A percentile compares a stretch with the other conserved stretches of the same genome.
These are phyloP conservation scores for Excalfactoria chinensis DNA, from an alignment of 2,113 vertebrate genomes.

Conservation along the genomic window DNA sequence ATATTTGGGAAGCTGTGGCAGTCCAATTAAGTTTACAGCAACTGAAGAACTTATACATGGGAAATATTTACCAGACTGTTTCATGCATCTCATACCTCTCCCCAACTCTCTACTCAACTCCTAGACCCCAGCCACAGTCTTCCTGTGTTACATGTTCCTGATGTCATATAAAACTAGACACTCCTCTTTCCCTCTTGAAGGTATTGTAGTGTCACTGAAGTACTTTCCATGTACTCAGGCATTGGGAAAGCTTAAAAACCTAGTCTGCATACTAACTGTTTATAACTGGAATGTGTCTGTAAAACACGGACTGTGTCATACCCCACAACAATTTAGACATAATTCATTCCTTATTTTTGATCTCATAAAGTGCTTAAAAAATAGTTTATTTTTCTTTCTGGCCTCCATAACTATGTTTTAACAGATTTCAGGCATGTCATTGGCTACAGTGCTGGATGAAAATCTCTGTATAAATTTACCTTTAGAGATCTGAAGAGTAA, in stretches of 20 bases:
- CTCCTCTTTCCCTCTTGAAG: not conserved
- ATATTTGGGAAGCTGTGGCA: not conserved
- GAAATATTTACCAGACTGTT: not conserved
- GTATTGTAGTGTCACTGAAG: not conserved
- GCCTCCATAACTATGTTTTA: not conserved
- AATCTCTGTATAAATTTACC: not conserved
- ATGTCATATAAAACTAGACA: not conserved
- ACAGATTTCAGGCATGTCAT: not conserved
- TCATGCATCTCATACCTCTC: not conserved
- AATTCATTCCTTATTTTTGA: slow-evolving; percentile 28
- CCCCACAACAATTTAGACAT: not conserved
- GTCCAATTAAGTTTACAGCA: not conserved
- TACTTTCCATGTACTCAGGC: not conserved
- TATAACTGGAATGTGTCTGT: not conserved
- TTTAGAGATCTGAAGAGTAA: not conserved
- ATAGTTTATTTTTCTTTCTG: not conserved
- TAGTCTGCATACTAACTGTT: not conserved
- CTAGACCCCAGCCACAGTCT: not conserved
- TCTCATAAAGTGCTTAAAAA: not conserved
- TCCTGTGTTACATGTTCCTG: not conserved
- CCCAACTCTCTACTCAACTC: not conserved
- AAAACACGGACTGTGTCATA: not conserved
- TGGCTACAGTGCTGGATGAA: not conserved
- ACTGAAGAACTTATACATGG: not conserved
- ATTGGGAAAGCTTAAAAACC: slow-evolving; percentile 10